Conservation (phyloP, 2,888 invertebrate species). For the Tenthredo notha region DNA sequence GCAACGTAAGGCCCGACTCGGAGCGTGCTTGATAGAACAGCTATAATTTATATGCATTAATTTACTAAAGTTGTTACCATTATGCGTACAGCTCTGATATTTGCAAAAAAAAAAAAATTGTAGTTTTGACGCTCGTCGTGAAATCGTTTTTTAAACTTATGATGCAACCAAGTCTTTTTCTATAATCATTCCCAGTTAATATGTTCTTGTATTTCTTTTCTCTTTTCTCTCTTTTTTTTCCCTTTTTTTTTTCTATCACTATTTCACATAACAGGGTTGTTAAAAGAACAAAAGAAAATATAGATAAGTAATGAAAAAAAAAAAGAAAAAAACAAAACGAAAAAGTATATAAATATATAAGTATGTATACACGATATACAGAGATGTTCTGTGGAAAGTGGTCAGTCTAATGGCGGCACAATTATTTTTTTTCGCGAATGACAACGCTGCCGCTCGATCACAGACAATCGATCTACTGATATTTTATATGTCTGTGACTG, state of each 20-base stretch:
- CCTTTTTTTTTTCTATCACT: not conserved
- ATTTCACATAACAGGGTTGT: conserved; percentile 42
- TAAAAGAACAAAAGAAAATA: conserved; percentile 51
- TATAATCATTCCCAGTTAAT: conserved; percentile 68
- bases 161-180: conserved; percentile 59
- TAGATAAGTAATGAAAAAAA: conserved; percentile 47
- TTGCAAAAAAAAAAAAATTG: not conserved
- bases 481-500: too few relatives aligned
- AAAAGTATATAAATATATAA: conserved; percentile 44
- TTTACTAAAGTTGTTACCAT: conserved; percentile 16
- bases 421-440: too few relatives aligned
- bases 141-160: conserved; percentile 56
- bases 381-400: too few relatives aligned
- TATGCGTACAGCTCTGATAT: not conserved
- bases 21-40: conserved; percentile 60
- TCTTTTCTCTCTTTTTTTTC: not conserved
- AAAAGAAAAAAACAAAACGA: conserved; percentile 50
- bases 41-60: conserved; percentile 64
- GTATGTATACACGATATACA: conserved; percentile 43
- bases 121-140: conserved; percentile 4
- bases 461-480: too few relatives aligned
- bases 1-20: conserved; percentile 57
- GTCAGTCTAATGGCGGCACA: too few relatives aligned
- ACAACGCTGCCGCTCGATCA: too few relatives aligned
- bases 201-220: conserved; percentile 59